Base-by-base conservation (phyloP, 2,797 vertebrate genomes). In the Philypnodon macrostomus region DNA sequence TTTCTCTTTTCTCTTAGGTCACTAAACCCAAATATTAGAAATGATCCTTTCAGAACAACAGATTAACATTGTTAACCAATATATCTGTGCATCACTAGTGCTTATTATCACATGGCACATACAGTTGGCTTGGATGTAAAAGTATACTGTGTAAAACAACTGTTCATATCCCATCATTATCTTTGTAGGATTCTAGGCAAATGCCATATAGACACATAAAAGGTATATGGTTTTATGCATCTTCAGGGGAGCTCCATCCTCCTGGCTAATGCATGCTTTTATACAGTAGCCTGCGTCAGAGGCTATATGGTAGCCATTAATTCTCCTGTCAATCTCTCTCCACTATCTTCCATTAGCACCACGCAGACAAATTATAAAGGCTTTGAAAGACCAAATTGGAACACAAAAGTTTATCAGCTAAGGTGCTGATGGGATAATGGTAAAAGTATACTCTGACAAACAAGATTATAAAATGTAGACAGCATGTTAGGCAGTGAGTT, bases 251-350 rank as follows among this genome's bases (percentile, higher is more conserved):
- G 30, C 17, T 33, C 18, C 29, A n/a, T 31, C 30, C 27, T 30
- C 23, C 14, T 4, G 30, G 13, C 40, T 44, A 54, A 66, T 58
- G 40, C 34, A 39, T 49, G 29, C 37, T 67, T 55, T 71, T 51
- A 66, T 41, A 42, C 39, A 42, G n/a, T 23, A 16, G n/a, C 36
- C 50, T 51, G 14, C 46, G 4, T 60, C 12, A 55, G 16, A 39
- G 35, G 23, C 17, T 34, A 51, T 7, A 42, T 21, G 12, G 1
- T 33, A 19, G 24, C 57, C 47, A 56, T 56, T 63, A 57, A 18
- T 30, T 33, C 19, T 38, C 35, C 36, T 23, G 44, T 42, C 14
- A 21, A 17, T 18, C n/a, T 57, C 29, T 30, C 40, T 52, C 27
- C 47, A 45, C 40, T 16, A 2, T 11, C 17, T 17, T 39, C 45